Conservation (phyloP, 2,888 invertebrate genomes). For the Lasioglossum pauxillum region DNA sequence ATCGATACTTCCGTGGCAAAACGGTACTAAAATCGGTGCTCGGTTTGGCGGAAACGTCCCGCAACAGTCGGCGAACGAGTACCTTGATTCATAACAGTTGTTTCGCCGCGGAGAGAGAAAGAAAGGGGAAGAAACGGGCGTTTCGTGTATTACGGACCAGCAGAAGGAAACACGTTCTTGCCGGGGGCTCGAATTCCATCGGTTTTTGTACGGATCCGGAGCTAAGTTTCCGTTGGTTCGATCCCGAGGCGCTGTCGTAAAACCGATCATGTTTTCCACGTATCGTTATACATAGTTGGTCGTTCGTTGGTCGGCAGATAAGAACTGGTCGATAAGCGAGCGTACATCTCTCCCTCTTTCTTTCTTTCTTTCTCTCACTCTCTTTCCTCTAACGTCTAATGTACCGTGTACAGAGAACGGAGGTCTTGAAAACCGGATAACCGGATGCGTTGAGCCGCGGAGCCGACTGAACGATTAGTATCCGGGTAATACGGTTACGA, state of each 20-base stretch:
- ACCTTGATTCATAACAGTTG: slow-evolving; percentile 16
- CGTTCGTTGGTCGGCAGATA: slow-evolving; percentile 32
- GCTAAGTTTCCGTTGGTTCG: slow-evolving; percentile 28
- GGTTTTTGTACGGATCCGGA: slow-evolving; percentile 18
- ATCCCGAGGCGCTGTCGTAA: background rate
- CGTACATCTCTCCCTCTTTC: background rate
- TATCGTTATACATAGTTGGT: slow-evolving; percentile 21
- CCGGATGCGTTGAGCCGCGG: slow-evolving; percentile 6
- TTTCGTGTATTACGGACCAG: slow-evolving; percentile 13
- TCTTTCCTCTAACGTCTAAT: slow-evolving; percentile 13
- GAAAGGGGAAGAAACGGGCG: background rate
- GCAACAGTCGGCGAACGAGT: background rate
- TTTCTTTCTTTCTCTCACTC: background rate
- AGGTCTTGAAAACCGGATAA: slow-evolving; percentile 24
- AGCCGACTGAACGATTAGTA: background rate
- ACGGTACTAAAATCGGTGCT: background rate
- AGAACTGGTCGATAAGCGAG: slow-evolving; percentile 32
- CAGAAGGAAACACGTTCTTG: background rate
- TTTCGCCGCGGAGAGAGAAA: background rate
- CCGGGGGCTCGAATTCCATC: slow-evolving; percentile 10
- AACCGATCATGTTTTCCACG: slow-evolving; percentile 42
- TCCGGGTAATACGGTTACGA: slow-evolving; percentile 29
- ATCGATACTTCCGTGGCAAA: background rate
- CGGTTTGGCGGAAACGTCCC: background rate
- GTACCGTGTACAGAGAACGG: slow-evolving; percentile 8